Evolutionary conservation across 2,888 invertebrate species (phyloP).

Genomic region (Adelphocoris suturalis): DNA sequence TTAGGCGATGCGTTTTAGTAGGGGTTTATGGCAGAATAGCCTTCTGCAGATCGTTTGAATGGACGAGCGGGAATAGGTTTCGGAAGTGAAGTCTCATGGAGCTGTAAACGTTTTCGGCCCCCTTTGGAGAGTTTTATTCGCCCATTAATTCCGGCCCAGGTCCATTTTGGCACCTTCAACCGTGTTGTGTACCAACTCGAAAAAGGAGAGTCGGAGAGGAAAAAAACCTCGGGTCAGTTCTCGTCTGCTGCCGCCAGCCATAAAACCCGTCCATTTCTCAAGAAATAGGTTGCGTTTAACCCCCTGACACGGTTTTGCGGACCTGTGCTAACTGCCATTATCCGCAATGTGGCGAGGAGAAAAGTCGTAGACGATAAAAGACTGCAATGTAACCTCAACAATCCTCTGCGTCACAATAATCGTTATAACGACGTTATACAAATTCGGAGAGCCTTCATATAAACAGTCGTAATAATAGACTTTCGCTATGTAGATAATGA

Average conservation of each 20-base stretch:
- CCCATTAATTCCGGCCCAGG: not conserved
- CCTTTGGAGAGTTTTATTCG: not conserved
- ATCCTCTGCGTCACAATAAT: too few species aligned
- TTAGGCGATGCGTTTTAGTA: not conserved
- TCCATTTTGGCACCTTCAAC: not conserved
- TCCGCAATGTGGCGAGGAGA: not conserved
- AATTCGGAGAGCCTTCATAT: too few species aligned
- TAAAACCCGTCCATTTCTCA: not conserved
- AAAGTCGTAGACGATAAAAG: not conserved
- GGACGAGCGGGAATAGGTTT: not conserved
- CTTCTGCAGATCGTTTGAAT: not conserved
- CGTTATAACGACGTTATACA: too few species aligned
- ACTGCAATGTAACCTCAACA: too few species aligned
- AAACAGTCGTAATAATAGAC: too few species aligned
- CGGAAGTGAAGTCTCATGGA: not conserved
- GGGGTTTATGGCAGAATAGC: not conserved
- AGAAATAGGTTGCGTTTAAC: conserved; percentile 13
- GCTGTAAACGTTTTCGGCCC: not conserved
- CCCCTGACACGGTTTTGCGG: conserved; percentile 18
- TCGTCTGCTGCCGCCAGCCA: not conserved
- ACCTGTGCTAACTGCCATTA: not conserved
- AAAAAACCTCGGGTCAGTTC: not conserved
- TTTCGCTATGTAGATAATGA: too few species aligned
- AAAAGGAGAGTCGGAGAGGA: not conserved
- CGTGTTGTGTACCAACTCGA: not conserved